Conservation (phyloP, 2,888 invertebrate genomes). For the Rhingia campestris region DNA sequence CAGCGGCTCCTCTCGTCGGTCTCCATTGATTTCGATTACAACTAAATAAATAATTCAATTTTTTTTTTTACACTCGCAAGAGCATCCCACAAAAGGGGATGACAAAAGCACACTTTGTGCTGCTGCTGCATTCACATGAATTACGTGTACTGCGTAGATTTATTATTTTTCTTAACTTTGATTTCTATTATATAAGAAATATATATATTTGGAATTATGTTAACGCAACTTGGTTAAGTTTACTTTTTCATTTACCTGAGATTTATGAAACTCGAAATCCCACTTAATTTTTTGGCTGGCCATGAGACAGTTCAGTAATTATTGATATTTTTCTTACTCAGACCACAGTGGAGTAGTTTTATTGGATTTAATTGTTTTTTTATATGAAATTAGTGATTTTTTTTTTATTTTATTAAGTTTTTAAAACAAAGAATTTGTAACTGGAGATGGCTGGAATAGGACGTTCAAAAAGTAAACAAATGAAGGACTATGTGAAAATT, state of each 20-base stretch:
- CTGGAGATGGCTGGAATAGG: background rate
- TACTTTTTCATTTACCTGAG: constrained; percentile 22
- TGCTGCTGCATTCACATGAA: constrained; percentile 16
- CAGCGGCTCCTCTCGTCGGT: constrained; percentile 20
- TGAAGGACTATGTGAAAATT: constrained; percentile 55
- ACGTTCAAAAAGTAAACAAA: constrained; percentile 3
- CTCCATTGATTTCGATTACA: constrained; percentile 46
- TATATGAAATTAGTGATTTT: background rate
- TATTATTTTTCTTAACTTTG: background rate
- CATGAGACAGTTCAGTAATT: constrained; percentile 13
- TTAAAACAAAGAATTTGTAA: constrained; percentile 5
- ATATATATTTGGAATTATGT: constrained; percentile 31
- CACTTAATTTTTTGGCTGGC: constrained; percentile 41
- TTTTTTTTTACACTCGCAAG: constrained; percentile 56
- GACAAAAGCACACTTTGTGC: constrained; percentile 16
- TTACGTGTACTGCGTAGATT: constrained; percentile 8
- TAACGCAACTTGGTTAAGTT: constrained; percentile 30
- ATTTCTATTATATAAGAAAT: constrained; percentile 46
- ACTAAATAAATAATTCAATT: constrained; percentile 29
- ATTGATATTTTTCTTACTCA: background rate
- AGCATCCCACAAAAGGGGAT: constrained; percentile 12
- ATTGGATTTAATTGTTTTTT: constrained; percentile 1
- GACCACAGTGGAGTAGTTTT: background rate
- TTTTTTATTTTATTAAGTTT: constrained; percentile 14
- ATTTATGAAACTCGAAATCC: constrained; percentile 28